phyloP scores from a whole-genome alignment of 1,140 invertebrate genomes.

The Trichonephila inaurata region DNA sequence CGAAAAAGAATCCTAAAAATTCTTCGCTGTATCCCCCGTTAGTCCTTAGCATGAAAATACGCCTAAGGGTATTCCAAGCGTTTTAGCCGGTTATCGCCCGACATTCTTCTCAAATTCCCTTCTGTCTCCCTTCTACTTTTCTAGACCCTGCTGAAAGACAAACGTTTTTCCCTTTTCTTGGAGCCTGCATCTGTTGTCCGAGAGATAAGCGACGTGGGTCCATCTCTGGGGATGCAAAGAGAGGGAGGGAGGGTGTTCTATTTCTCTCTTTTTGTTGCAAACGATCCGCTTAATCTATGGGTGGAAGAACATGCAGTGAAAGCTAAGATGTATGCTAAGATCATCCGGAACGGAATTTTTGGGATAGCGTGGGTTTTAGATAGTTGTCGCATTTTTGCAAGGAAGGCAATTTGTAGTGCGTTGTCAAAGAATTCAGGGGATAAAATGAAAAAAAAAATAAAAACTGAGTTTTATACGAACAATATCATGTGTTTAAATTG shows the following conservation, averaged over 20 bases:
- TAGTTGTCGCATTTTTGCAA: no score
- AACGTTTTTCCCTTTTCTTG: neutral
- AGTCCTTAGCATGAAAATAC: neutral
- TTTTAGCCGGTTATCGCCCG: neutral
- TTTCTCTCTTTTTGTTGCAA: neutral
- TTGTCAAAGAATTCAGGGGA: no score
- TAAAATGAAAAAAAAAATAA: no score
- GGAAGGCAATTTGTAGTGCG: no score
- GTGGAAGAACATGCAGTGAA: neutral
- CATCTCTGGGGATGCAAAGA: neutral
- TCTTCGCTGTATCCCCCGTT: neutral
- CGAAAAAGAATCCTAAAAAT: neutral
- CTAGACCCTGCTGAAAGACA: neutral
- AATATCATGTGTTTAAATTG: no score
- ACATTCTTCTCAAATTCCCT: neutral
- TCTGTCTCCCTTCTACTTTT: neutral
- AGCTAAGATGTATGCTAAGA: neutral
- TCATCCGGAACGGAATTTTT: neutral
- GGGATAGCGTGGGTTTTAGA: no score
- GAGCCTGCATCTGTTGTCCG: neutral
- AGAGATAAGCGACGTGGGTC: slow-evolving; percentile 18
- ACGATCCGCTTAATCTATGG: neutral
- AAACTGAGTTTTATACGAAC: no score
- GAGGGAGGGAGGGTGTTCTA: neutral
- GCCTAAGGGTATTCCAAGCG: neutral